phyloP scores from a whole-genome alignment of 1,140 invertebrate species.

The Drosophila triauraria region DNA sequence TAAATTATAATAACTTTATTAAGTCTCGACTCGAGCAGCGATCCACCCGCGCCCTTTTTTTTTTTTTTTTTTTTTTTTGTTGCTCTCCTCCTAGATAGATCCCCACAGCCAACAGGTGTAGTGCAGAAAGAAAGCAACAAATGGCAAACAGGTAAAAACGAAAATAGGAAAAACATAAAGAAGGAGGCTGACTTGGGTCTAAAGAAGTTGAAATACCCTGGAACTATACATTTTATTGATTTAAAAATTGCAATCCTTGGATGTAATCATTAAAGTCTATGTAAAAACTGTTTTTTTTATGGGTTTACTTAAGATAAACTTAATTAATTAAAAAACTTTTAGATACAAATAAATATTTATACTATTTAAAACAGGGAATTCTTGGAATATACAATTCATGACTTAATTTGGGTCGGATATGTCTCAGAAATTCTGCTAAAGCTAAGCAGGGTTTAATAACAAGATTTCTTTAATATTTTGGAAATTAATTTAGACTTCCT shows the following conservation, averaged over 20 bases:
- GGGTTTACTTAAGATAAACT: no score
- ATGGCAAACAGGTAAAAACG: constrained; percentile 60
- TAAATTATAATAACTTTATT: constrained; percentile 84
- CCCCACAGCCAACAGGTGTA: constrained; percentile 68
- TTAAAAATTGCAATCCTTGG: no score
- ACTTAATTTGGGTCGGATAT: no score
- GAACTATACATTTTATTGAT: neutral
- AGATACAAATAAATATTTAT: no score
- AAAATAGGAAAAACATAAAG: constrained; percentile 38
- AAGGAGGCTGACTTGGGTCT: neutral
- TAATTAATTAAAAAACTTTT: no score
- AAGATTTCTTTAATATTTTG: accelerated
- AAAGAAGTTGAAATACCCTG: neutral
- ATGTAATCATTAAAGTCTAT: no score
- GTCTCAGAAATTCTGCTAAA: neutral
- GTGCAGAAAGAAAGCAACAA: constrained; percentile 69
- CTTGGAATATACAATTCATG: no score
- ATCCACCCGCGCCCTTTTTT: constrained; percentile 35
- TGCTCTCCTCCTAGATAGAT: constrained; percentile 22
- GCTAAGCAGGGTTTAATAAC: neutral
- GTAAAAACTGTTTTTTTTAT: no score
- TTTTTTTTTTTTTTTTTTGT: neutral
- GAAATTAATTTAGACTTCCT: neutral
- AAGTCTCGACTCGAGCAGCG: constrained; percentile 54
- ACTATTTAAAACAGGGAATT: no score